A percentile compares a stretch with the other conserved stretches of the same genome.
Evolutionary conservation across 2,888 invertebrate genomes (phyloP).

Genomic region (Pollenia labialis): DNA sequence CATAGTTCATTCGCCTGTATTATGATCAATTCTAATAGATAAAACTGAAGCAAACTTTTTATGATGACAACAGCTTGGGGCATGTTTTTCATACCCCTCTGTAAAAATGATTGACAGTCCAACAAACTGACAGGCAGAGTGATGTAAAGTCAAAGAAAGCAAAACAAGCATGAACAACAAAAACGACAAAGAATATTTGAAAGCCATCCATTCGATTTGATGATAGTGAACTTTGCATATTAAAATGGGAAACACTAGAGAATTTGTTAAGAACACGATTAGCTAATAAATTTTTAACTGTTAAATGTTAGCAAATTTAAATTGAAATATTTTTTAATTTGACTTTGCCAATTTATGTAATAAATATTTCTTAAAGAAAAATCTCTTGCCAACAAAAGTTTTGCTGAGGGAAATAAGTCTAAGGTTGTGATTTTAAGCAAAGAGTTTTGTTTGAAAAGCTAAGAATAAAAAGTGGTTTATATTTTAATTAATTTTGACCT

Average conservation of each 20-base stretch:
- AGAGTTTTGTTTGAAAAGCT: too few relatives aligned
- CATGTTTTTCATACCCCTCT: conserved; percentile 36
- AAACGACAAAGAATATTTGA: conserved; percentile 1
- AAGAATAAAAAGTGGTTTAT: too few relatives aligned
- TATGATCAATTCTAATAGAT: conserved; percentile 60
- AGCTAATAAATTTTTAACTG: conserved; percentile 10
- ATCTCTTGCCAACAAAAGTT: too few relatives aligned
- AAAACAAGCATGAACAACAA: neutral
- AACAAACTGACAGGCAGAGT: conserved; percentile 25
- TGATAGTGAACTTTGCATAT: conserved; percentile 24
- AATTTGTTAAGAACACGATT: conserved; percentile 43
- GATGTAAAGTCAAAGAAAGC: conserved; percentile 35
- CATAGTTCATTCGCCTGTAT: neutral
- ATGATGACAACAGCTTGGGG: conserved; percentile 43
- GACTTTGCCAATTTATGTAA: neutral
- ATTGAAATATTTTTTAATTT: neutral
- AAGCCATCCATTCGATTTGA: conserved; percentile 15
- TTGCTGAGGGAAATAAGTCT: too few relatives aligned
- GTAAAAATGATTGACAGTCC: conserved; percentile 43
- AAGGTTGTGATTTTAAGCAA: too few relatives aligned
- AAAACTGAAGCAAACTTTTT: conserved; percentile 54
- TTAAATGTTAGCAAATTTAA: conserved; percentile 33
- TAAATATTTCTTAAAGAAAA: neutral
- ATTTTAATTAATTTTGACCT: too few relatives aligned
- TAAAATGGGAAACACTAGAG: conserved; percentile 12